These are phyloP conservation scores for Diploptera punctata DNA, from an alignment of 2,888 invertebrate species.

Conservation along the genomic window DNA sequence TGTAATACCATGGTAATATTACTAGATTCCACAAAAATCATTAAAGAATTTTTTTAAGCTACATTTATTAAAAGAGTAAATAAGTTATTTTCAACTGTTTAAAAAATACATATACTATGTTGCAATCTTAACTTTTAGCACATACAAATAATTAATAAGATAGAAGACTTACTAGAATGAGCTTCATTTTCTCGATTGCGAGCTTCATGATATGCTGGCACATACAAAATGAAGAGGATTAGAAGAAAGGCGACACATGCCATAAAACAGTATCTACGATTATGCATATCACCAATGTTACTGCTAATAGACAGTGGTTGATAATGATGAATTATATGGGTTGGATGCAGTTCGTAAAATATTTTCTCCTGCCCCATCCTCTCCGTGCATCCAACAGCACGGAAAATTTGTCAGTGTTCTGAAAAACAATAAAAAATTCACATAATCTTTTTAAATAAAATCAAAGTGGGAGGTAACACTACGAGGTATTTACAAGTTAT, in stretches of 20 bases:
- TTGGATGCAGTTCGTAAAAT: conserved; percentile 30
- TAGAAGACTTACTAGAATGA: conserved; percentile 19
- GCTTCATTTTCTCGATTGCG: conserved; percentile 23
- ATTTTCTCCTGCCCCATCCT: conserved; percentile 26
- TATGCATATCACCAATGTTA: conserved; percentile 9
- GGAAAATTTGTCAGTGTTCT: conserved; percentile 2
- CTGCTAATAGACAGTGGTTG: conserved; percentile 2
- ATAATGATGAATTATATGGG: conserved; percentile 9
- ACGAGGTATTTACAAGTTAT: too few relatives aligned
- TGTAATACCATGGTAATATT: too few relatives aligned
- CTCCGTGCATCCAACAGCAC: conserved; percentile 13
- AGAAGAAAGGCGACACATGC: conserved; percentile 40
- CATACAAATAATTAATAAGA: background rate
- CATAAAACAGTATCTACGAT: conserved; percentile 41
- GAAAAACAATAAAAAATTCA: background rate
- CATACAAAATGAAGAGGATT: conserved; percentile 42
- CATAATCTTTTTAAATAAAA: too few relatives aligned
- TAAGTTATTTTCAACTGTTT: too few relatives aligned
- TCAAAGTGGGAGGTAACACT: too few relatives aligned
- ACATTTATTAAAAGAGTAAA: too few relatives aligned
- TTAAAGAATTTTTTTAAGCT: too few relatives aligned
- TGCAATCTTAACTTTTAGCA: too few relatives aligned
- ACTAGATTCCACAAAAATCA: too few relatives aligned
- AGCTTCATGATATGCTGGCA: conserved; percentile 43
- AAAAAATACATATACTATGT: too few relatives aligned